Evolutionary conservation across 2,113 vertebrate genomes (phyloP), one percentile per base, ranked within the genome.

Genomic region (Alligator mississippiensis): DNA sequence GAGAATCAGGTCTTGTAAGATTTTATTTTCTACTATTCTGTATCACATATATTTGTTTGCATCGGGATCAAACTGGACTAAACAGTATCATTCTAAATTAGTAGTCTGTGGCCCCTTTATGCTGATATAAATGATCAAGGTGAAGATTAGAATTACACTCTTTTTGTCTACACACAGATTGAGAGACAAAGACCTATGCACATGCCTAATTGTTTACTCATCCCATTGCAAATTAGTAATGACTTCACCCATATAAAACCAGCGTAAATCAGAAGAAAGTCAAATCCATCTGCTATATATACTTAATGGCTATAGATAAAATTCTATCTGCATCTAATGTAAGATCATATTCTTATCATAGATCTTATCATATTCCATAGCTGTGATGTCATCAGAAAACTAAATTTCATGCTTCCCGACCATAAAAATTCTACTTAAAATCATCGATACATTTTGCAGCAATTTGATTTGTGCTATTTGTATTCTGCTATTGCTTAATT

Each of bases 401-500:
- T 80, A 70, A 30, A 27, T 92, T 96, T 94, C 93, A 95, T 81
- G 84, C 90, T 91, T 97, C 94, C 96, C 62, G 90, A 74, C 91
- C 96, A 70, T 94, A 96, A 86, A 96, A 94, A 92, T 76, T 93
- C 13, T 1, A 11, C 92, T 97, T 97, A 82, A 92, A 97, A 89
- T 95, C 87, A 88, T 93, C 89, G 82, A 87, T 94, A 96, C 92
- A 89, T 97, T 82, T 94, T 97, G 95, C 96, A 97, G 94, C 90
- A 95, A 93, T 96, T 96, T 97, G 96, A 95, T 96, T 97, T 96
- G 95, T 96, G 96, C 96, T 96, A 85, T 94, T 94, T 95, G 96
- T 90, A 94, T 98, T 91, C 94, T 91, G 75, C 91, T 95, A 89
- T 97, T 96, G 87, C 93, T 97, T 82, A 89, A 95, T 96, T 92